Evolutionary conservation across 2,888 invertebrate species (phyloP).

Genomic region (Idaea dimidiata): DNA sequence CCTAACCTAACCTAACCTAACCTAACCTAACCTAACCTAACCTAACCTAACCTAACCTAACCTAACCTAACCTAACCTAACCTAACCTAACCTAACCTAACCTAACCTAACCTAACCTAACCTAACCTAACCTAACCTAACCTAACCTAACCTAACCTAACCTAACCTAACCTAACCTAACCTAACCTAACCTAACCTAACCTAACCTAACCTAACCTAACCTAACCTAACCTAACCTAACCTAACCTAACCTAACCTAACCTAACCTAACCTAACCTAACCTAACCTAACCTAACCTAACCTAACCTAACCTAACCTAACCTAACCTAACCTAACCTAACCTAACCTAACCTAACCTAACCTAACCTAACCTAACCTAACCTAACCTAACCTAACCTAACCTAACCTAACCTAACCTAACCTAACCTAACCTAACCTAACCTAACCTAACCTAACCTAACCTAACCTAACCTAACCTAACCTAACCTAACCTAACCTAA

Average conservation of each 20-base stretch:
- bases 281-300: conserved; percentile 9
- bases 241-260: conserved; percentile 9
- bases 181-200: conserved; percentile 9
- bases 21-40: conserved; percentile 8
- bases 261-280: conserved; percentile 9
- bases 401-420: not conserved
- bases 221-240: conserved; percentile 9
- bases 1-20: conserved; percentile 8
- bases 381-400: not conserved
- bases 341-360: conserved; percentile 5
- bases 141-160: conserved; percentile 9
- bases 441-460: conserved; percentile 1
- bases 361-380: not conserved
- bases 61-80: conserved; percentile 8
- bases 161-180: conserved; percentile 9
- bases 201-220: conserved; percentile 9
- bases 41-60: conserved; percentile 8
- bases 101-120: conserved; percentile 8
- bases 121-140: conserved; percentile 9
- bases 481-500: conserved; percentile 23
- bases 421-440: conserved; percentile 1
- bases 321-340: conserved; percentile 9
- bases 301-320: conserved; percentile 9
- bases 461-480: conserved; percentile 4
- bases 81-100: conserved; percentile 8